phyloP scores from a whole-genome alignment of 2,888 invertebrate genomes.

The Clostera curtula region DNA sequence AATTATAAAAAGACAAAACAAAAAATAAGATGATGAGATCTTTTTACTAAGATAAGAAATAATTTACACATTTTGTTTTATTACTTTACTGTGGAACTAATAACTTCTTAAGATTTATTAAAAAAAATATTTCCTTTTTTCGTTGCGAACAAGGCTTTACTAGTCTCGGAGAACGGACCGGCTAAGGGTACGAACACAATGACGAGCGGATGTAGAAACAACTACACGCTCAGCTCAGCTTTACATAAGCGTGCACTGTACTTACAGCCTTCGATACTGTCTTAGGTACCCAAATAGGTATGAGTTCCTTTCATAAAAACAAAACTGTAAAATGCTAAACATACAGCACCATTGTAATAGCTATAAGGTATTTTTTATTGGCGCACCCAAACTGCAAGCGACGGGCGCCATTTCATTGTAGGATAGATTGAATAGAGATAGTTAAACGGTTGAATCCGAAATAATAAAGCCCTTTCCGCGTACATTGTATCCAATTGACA shows the following conservation, averaged over 20 bases:
- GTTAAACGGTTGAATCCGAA: constrained; percentile 12
- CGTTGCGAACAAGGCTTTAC: constrained; percentile 47
- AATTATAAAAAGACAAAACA: constrained; percentile 72
- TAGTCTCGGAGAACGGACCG: constrained; percentile 17
- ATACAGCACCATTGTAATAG: too few species aligned
- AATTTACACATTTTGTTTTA: constrained; percentile 64
- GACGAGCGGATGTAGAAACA: too few species aligned
- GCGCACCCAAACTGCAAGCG: too few species aligned
- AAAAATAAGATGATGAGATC: constrained; percentile 75
- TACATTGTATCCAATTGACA: constrained; percentile 52
- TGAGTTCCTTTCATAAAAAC: too few species aligned
- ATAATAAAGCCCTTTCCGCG: constrained; percentile 49
- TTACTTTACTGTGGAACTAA: constrained; percentile 68
- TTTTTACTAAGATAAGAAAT: constrained; percentile 74
- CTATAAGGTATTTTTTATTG: too few species aligned
- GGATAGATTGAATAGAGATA: constrained; percentile 14
- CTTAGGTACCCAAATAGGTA: too few species aligned
- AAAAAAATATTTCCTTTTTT: constrained; percentile 32
- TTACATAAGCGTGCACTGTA: too few species aligned
- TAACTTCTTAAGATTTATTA: constrained; percentile 61
- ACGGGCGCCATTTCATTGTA: too few species aligned
- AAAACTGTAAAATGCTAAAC: too few species aligned
- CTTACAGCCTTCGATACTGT: too few species aligned
- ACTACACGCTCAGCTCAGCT: too few species aligned
- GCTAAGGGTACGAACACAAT: constrained; percentile 10